Percentiles rank a stretch among this genome's conserved stretches.
phyloP scores from a whole-genome alignment of 2,113 vertebrate species.

The Burhinus oedicnemus region DNA sequence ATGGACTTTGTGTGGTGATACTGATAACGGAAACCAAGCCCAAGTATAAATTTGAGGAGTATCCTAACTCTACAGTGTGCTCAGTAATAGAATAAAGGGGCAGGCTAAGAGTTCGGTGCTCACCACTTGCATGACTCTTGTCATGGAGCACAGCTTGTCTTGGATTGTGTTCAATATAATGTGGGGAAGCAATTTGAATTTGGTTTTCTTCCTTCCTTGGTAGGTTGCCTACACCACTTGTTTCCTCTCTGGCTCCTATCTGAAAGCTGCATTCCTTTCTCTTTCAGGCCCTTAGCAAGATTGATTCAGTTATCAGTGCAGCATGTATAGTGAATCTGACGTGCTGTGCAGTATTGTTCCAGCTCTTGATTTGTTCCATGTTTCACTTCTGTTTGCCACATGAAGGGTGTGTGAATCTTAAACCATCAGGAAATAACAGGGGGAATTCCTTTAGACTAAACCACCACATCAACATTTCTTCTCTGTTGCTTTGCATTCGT shows the following conservation, averaged over 20 bases:
- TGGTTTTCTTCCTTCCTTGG: slow-evolving; percentile 58
- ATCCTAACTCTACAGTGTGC: neutral
- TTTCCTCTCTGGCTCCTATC: slow-evolving; percentile 50
- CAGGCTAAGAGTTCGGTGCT: neutral
- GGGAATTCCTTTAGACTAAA: slow-evolving; percentile 59
- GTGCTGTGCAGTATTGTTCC: slow-evolving; percentile 23
- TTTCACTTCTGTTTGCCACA: slow-evolving; percentile 61
- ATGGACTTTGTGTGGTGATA: neutral
- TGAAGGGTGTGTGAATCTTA: slow-evolving; percentile 46
- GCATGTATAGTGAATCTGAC: neutral
- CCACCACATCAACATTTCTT: slow-evolving; percentile 34
- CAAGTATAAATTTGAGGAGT: neutral
- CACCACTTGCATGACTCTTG: slow-evolving; percentile 21
- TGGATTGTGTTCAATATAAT: neutral
- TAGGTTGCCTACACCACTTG: slow-evolving; percentile 55
- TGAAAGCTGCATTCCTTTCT: slow-evolving; percentile 49
- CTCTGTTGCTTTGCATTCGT: slow-evolving; percentile 6
- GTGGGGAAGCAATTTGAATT: slow-evolving; percentile 38
- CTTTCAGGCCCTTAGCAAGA: slow-evolving; percentile 29
- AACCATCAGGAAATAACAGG: slow-evolving; percentile 50
- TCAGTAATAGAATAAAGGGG: neutral
- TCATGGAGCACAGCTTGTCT: slow-evolving; percentile 15
- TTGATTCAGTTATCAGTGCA: slow-evolving; percentile 34
- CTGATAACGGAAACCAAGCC: neutral
- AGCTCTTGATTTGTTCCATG: slow-evolving; percentile 67